Evolutionary conservation across 1,140 invertebrate genomes (phyloP).

Genomic region (Pristionchus pacificus): DNA sequence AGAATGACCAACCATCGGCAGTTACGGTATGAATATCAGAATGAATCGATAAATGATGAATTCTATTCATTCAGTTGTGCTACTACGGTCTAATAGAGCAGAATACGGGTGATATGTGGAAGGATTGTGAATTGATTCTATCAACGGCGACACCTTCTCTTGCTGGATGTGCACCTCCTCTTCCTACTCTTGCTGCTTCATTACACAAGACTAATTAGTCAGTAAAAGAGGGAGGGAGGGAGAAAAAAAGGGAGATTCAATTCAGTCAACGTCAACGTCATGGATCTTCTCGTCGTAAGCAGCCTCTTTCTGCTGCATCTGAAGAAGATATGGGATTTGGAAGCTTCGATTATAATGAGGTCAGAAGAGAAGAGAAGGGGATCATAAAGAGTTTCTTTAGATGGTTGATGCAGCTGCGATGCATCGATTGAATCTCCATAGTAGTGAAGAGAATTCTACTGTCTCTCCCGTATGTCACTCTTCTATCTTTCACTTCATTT

Average conservation of each 20-base stretch:
- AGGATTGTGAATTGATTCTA: constrained; percentile 58
- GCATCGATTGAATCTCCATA: constrained; percentile 39
- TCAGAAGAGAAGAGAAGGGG: neutral
- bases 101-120: constrained; percentile 61
- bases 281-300: constrained; percentile 17
- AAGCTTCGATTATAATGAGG: constrained; percentile 55
- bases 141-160: constrained; percentile 60
- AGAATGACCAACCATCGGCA: constrained; percentile 18
- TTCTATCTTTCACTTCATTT: too few species aligned
- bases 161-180: constrained; percentile 58
- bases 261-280: constrained; percentile 22
- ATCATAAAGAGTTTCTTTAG: neutral
- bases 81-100: constrained; percentile 61
- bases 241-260: constrained; percentile 13
- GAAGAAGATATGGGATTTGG: constrained; percentile 55
- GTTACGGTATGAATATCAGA: neutral
- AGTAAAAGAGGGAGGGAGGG: neutral
- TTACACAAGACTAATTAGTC: constrained; percentile 31
- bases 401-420: constrained; percentile 47
- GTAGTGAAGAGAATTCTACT: constrained; percentile 26
- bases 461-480: constrained; percentile 10
- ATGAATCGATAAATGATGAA: too few species aligned
- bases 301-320: constrained; percentile 38
- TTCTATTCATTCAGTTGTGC: constrained; percentile 46
- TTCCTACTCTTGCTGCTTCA: constrained; percentile 46